Conservation (phyloP, 2,797 vertebrate species). For the Arremon aurantiirostris region DNA sequence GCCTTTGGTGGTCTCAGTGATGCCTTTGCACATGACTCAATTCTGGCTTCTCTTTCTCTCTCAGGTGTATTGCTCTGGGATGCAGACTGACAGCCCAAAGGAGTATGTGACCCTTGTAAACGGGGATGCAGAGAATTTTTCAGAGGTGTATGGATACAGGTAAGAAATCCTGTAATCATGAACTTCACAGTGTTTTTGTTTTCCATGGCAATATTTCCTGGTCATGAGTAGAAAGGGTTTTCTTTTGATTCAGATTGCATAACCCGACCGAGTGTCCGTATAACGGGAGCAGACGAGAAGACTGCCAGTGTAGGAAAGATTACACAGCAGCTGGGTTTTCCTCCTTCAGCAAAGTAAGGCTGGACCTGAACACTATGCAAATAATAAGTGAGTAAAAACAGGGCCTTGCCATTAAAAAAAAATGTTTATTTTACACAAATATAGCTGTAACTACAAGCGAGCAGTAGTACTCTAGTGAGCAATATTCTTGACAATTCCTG, state of each 20-base stretch:
- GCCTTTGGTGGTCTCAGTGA: not conserved
- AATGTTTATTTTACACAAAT: not conserved
- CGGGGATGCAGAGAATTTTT: constrained; percentile 92
- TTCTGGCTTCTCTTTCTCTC: not conserved
- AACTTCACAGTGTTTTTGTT: not conserved
- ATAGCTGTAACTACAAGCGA: not conserved
- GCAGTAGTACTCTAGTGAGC: not conserved
- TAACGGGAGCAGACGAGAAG: constrained; percentile 87
- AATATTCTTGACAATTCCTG: not conserved
- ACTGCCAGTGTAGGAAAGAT: constrained; percentile 91
- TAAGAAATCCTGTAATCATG: constrained; percentile 61
- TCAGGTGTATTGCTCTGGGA: constrained; percentile 92
- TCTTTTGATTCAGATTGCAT: constrained; percentile 81
- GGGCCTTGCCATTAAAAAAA: constrained; percentile 27
- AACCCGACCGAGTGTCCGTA: constrained; percentile 93
- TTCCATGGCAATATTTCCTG: not conserved
- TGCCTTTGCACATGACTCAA: not conserved
- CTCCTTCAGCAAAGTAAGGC: constrained; percentile 90
- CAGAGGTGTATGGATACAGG: constrained; percentile 96
- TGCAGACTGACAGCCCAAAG: constrained; percentile 88
- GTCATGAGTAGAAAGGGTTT: constrained; percentile 52
- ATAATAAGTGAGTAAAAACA: constrained; percentile 89
- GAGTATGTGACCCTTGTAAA: constrained; percentile 89
- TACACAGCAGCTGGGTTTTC: constrained; percentile 90
- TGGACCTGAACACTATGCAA: constrained; percentile 89